Percentiles rank a stretch among this genome's conserved stretches.
phyloP scores from a whole-genome alignment of 1,140 invertebrate genomes.

The Nasonia vitripennis region DNA sequence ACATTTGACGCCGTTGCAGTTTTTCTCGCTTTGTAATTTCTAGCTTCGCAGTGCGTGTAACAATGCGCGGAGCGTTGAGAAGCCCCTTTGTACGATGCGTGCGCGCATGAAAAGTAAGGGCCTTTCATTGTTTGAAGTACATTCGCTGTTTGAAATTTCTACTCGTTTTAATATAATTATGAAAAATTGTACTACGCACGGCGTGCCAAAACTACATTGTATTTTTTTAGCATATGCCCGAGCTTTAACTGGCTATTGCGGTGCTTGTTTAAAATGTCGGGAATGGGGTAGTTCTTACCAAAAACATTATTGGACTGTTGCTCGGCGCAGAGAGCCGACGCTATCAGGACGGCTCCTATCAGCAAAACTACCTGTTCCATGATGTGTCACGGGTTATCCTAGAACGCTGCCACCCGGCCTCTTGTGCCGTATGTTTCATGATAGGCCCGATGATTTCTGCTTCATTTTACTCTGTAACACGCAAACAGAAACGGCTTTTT shows the following conservation, averaged over 20 bases:
- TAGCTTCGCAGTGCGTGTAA: not conserved
- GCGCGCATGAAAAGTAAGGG: slow-evolving; percentile 4
- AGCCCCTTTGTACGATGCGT: no score
- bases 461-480: slow-evolving; percentile 64
- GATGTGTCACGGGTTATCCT: slow-evolving; percentile 69
- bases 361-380: slow-evolving; percentile 69
- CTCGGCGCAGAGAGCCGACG: slow-evolving; percentile 63
- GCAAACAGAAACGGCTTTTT: not conserved
- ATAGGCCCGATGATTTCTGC: slow-evolving; percentile 64
- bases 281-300: slow-evolving; percentile 53
- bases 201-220: no score
- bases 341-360: slow-evolving; percentile 64
- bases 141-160: not conserved
- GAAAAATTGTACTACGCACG: no score
- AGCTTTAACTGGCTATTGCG: no score
- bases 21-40: slow-evolving; percentile 12
- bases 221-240: no score
- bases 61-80: no score
- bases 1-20: slow-evolving; percentile 21
- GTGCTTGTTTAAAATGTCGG: no score
- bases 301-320: slow-evolving; percentile 67
- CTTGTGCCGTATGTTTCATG: slow-evolving; percentile 65
- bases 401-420: slow-evolving; percentile 60
- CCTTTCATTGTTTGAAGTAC: not conserved
- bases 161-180: no score